Evolutionary conservation across 1,140 invertebrate species (phyloP).

Genomic region (Mya arenaria): DNA sequence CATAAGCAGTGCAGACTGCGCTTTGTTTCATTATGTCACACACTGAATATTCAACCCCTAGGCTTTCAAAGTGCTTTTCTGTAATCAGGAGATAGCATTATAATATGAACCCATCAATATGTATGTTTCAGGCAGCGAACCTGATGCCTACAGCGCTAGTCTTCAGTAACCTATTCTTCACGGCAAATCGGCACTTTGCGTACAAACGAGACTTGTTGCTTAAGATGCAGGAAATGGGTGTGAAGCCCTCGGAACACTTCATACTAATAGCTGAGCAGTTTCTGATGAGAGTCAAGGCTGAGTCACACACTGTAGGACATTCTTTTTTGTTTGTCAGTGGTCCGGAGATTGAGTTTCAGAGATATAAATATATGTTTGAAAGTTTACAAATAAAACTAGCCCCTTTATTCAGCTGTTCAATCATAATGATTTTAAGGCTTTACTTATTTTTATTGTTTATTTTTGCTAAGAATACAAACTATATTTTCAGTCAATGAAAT

Average conservation of each 20-base stretch:
- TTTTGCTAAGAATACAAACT: too few relatives aligned
- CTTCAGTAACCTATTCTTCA: constrained; percentile 86
- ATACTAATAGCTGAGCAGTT: constrained; percentile 58
- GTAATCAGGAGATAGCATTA: background rate
- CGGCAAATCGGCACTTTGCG: constrained; percentile 83
- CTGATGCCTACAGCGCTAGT: constrained; percentile 87
- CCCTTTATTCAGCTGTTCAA: background rate
- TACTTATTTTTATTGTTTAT: too few relatives aligned
- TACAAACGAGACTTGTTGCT: constrained; percentile 88
- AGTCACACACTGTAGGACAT: constrained; percentile 40
- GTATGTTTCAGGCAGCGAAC: constrained; percentile 60
- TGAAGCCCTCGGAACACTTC: constrained; percentile 82
- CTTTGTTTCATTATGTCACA: background rate
- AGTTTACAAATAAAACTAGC: background rate
- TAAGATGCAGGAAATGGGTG: constrained; percentile 82
- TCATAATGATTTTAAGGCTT: background rate
- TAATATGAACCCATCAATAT: background rate
- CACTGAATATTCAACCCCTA: background rate
- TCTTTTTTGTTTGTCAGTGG: background rate
- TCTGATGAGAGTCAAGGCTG: constrained; percentile 52
- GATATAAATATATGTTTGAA: background rate
- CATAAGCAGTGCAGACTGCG: background rate
- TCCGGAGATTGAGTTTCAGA: background rate
- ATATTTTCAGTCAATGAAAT: too few relatives aligned
- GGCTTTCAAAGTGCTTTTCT: background rate